Conservation (phyloP, 2,888 invertebrate genomes). For the Schrankia costaestrigalis region DNA sequence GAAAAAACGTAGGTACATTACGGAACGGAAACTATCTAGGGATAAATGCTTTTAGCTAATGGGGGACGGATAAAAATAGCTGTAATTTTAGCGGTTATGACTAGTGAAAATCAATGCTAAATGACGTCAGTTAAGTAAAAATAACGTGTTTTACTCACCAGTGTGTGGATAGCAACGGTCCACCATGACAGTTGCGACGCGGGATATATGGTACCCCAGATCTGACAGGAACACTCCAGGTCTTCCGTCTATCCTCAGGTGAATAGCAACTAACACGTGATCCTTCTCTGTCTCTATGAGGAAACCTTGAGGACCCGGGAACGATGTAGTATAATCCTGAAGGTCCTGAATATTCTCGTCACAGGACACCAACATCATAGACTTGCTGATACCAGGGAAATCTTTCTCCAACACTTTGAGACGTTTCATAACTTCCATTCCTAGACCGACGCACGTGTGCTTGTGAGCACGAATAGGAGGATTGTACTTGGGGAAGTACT, state of each 20-base stretch:
- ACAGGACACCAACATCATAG: constrained; percentile 90
- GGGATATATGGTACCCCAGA: constrained; percentile 94
- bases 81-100: too few relatives aligned
- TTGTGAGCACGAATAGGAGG: constrained; percentile 91
- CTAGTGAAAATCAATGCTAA: too few relatives aligned
- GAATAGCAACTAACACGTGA: constrained; percentile 91
- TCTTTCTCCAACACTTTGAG: constrained; percentile 82
- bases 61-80: too few relatives aligned
- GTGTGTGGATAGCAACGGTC: constrained; percentile 95
- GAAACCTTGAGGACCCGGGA: constrained; percentile 81
- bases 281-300: constrained; percentile 90
- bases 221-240: constrained; percentile 90
- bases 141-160: constrained; percentile 78
- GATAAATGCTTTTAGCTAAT: too few relatives aligned
- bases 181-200: constrained; percentile 93
- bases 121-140: too few relatives aligned
- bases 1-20: too few relatives aligned
- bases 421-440: constrained; percentile 89
- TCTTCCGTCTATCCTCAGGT: constrained; percentile 87
- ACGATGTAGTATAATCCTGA: constrained; percentile 82
- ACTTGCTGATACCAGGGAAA: constrained; percentile 84
- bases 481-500: constrained; percentile 90
- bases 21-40: too few relatives aligned
- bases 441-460: constrained; percentile 94
- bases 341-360: constrained; percentile 89